phyloP scores from a whole-genome alignment of 1,140 invertebrate species.

The Eciton burchellii region DNA sequence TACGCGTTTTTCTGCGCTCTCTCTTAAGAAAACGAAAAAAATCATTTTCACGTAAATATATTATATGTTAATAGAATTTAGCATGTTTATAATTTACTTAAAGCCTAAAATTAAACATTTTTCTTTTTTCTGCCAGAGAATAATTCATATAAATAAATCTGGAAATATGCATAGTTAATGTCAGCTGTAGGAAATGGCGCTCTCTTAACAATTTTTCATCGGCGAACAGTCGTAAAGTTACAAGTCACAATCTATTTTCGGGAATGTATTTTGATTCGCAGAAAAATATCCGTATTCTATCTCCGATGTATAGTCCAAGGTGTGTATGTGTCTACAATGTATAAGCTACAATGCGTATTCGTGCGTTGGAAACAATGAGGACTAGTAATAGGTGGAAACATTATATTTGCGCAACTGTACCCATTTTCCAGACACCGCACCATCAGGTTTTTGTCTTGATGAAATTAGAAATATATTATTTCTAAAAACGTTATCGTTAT shows the following conservation, averaged over 20 bases:
- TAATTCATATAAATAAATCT: conserved; percentile 46
- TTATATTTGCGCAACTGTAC: conserved; percentile 60
- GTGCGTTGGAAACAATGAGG: conserved; percentile 70
- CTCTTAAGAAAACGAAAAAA: background rate
- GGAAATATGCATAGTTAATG: conserved; percentile 51
- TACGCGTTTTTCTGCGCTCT: background rate
- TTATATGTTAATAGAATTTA: conserved; percentile 28
- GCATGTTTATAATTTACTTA: conserved; percentile 36
- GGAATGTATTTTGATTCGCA: conserved; percentile 78
- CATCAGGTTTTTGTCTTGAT: conserved; percentile 57
- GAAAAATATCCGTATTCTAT: conserved; percentile 74
- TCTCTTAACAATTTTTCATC: conserved; percentile 56
- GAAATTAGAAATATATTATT: conserved; percentile 76
- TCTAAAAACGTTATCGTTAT: conserved; percentile 71
- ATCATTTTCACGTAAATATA: conserved; percentile 40
- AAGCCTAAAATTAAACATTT: conserved; percentile 45
- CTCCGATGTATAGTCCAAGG: conserved; percentile 57
- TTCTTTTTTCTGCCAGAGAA: conserved; percentile 20
- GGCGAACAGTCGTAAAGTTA: conserved; percentile 53
- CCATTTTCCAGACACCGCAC: conserved; percentile 68
- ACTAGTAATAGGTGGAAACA: conserved; percentile 59
- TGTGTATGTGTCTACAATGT: conserved; percentile 57
- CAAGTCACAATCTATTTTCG: conserved; percentile 63
- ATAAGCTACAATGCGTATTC: conserved; percentile 49
- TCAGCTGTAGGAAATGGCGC: conserved; percentile 60